phyloP scores from a whole-genome alignment of 2,888 invertebrate species.

The Trichogramma dendrolimi region DNA sequence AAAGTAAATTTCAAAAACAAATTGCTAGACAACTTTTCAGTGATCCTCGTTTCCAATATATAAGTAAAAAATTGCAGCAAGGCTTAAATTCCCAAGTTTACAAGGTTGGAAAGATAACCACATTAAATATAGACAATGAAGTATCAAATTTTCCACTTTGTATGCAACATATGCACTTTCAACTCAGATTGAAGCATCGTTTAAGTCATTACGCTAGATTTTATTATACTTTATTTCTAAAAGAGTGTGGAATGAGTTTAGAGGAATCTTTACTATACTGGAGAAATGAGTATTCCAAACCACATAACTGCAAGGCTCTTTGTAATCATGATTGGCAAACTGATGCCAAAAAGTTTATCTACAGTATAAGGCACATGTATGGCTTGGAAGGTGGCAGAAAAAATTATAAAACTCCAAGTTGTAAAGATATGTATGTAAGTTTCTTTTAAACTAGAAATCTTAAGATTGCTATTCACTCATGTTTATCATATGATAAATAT shows the following conservation, averaged over 20 bases:
- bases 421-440: conserved; percentile 60
- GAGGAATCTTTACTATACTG: conserved; percentile 64
- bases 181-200: conserved; percentile 58
- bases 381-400: conserved; percentile 67
- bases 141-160: conserved; percentile 60
- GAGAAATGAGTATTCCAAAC: conserved; percentile 61
- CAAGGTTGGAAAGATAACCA: conserved; percentile 34
- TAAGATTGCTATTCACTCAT: not conserved
- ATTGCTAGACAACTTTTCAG: conserved; percentile 25
- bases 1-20: conserved; percentile 30
- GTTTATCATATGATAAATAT: not conserved
- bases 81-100: conserved; percentile 28
- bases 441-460: not conserved
- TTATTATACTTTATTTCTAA: conserved; percentile 66
- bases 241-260: conserved; percentile 67
- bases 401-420: conserved; percentile 61
- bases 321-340: conserved; percentile 65
- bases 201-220: conserved; percentile 64
- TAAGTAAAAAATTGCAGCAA: conserved; percentile 35
- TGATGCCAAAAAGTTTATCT: conserved; percentile 61
- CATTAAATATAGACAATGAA: conserved; percentile 51
- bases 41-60: conserved; percentile 40
- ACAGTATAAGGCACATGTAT: conserved; percentile 69
- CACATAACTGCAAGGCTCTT: conserved; percentile 49
- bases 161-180: conserved; percentile 61